Base-by-base conservation (phyloP, 2,888 invertebrate genomes). In the Parelbella ahira region DNA sequence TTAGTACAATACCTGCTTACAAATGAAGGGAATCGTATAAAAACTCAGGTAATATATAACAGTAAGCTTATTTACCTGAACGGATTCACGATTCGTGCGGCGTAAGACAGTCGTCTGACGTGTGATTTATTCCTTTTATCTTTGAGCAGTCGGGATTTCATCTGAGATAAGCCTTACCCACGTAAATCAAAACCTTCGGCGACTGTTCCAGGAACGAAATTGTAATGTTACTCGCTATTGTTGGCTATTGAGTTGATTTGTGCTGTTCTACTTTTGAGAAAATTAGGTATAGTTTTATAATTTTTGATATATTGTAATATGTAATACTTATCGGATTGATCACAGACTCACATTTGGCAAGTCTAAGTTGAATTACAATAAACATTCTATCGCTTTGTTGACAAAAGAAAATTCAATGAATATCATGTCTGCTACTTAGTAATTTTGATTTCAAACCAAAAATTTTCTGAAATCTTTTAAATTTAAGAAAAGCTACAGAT, bases 41-140 rank as follows among this genome's bases (percentile, higher is more conserved):
- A 46, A 36, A 12, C 21, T 29, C 51, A 53, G 53, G 51, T 47
- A 50, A 51, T 57, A 56, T 58, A 59, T 57, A 58, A 63, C 54
- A 51, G 18, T 53, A 49, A 55, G 59, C 54, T 60, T 62, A 62
- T 59, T 60, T 60, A 63, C 55, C 53, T 54, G 53, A 60, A 56
- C 53, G 57, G 60, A 63, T 61, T 60, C 63, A 45, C 55, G 50
- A 60, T 59, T 63, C 66, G 60, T 66, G 63, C 68, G 64, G 62
- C 71, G 77, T 75, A 78, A 75, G 79, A 68, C 73, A 65, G 67
- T 71, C 64, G 68, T 54, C 66, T 75, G 80, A 79, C 77, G 70
- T 66, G 73, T 76, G 80, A 82, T 82, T 81, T 80, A 81, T 83
- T 75, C 72, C 71, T 73, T 76, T 81, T 77, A 80, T 81, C 78